Conservation (phyloP, 2,797 vertebrate species). For the Sebastes itinus region DNA sequence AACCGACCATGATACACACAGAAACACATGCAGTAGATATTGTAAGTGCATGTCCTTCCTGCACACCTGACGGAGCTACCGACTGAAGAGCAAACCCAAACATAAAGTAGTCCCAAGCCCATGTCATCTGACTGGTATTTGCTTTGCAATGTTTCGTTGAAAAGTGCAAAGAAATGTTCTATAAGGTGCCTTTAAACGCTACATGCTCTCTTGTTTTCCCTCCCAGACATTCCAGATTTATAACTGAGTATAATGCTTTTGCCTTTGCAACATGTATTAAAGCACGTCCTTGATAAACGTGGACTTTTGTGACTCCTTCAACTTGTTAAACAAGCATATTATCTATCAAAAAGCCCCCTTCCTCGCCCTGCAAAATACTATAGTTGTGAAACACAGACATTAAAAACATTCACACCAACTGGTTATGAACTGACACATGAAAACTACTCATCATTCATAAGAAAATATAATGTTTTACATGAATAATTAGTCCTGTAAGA, state of each 20-base stretch:
- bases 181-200: slow-evolving; percentile 14
- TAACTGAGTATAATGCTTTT: slow-evolving; percentile 15
- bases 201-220: neutral
- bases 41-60: neutral
- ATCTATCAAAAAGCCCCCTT: neutral
- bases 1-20: neutral
- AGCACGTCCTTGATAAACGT: slow-evolving; percentile 7
- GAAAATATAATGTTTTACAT: neutral
- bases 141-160: neutral
- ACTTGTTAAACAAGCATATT: neutral
- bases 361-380: neutral
- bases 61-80: neutral
- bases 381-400: neutral
- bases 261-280: slow-evolving; percentile 51
- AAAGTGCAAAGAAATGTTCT: neutral
- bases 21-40: neutral
- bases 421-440: neutral
- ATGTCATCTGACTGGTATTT: neutral
- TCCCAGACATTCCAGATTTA: slow-evolving; percentile 65
- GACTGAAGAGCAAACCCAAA: neutral
- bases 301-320: neutral
- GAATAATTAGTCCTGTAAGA: neutral
- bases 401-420: neutral
- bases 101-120: neutral
- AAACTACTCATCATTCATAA: neutral